Conservation (phyloP, 1,140 invertebrate genomes). For the fruit fly (Drosophila melanogaster) region DNA sequence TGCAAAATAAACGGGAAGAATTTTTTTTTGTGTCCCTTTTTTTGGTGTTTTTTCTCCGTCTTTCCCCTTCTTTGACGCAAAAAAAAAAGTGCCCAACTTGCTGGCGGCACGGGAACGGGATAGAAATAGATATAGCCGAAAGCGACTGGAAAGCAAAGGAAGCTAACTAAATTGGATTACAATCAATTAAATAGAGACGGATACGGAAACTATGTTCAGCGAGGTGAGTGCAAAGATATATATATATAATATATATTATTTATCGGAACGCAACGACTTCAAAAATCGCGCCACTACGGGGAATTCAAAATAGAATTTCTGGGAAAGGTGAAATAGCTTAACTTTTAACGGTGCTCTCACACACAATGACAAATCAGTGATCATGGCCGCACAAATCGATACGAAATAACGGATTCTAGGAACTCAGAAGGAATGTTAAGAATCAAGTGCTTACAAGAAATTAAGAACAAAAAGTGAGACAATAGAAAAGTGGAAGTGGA, state of each 20-base stretch:
- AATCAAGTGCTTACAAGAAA: background rate
- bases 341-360: background rate
- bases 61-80: conserved; percentile 23
- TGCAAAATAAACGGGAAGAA: conserved; percentile 16
- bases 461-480: background rate
- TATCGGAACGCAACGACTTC: background rate
- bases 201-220: conserved; percentile 9
- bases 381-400: background rate
- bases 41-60: conserved; percentile 35
- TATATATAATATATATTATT: background rate
- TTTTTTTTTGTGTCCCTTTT: conserved; percentile 52
- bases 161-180: conserved; percentile 56
- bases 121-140: conserved; percentile 18
- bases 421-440: background rate
- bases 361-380: no score
- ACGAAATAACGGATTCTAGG: background rate
- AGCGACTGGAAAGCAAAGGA: conserved; percentile 6
- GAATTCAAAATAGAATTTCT: background rate
- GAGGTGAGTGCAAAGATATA: conserved; percentile 6
- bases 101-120: conserved; percentile 13
- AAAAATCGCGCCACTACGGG: background rate
- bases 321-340: background rate
- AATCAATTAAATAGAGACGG: conserved; percentile 30
- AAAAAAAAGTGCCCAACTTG: conserved; percentile 51
- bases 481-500: background rate